These are phyloP conservation scores for Limnephilus rhombicus DNA, from an alignment of 2,888 invertebrate genomes.

Conservation along the genomic window DNA sequence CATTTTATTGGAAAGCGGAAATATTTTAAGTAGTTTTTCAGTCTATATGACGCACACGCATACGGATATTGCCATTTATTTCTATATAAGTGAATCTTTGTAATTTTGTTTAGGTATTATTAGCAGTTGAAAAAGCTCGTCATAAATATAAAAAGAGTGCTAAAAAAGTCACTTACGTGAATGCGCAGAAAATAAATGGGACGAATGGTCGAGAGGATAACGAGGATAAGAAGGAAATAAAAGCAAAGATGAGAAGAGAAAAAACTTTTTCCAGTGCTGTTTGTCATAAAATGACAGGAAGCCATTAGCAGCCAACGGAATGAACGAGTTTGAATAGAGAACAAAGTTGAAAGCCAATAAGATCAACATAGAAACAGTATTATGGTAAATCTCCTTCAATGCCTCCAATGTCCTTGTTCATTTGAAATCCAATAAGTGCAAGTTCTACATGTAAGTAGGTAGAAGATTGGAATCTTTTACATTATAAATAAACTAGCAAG, in stretches of 20 bases:
- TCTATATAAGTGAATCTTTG: no score
- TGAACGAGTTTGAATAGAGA: neutral
- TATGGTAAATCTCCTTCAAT: neutral
- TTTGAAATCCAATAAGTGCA: neutral
- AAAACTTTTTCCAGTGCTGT: neutral
- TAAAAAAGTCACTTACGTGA: neutral
- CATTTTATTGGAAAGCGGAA: no score
- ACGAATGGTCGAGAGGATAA: neutral
- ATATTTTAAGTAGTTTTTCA: no score
- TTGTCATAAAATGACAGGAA: neutral
- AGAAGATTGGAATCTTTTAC: no score
- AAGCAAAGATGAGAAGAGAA: neutral
- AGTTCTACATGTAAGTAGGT: neutral
- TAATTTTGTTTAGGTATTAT: neutral
- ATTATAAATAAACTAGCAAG: no score
- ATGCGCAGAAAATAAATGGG: neutral
- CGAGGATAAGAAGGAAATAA: constrained; percentile 1
- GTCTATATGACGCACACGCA: no score
- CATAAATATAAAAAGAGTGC: neutral
- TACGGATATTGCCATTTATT: no score
- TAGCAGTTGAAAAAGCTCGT: neutral
- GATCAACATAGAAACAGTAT: neutral
- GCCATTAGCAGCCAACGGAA: neutral
- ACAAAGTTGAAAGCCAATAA: neutral
- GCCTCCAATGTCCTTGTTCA: neutral